Percentiles rank a stretch among this genome's conserved stretches.
Evolutionary conservation across 2,797 vertebrate species (phyloP).

Genomic region (Poecilia picta): DNA sequence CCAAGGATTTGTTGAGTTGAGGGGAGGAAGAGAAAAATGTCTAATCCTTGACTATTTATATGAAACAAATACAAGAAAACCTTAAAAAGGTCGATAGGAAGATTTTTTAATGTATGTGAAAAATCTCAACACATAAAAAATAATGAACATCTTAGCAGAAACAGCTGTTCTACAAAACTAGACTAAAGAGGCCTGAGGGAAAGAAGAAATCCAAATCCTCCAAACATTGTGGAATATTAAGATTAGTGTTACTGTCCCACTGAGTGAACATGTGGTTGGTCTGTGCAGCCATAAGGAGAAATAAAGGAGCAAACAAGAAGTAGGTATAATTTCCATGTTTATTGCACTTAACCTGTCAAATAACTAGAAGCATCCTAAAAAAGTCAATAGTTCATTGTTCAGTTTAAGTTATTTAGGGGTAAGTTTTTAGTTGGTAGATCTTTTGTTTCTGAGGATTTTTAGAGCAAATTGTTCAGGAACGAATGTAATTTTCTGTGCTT

Average conservation of each 20-base stretch:
- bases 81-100: neutral
- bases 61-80: slow-evolving; percentile 12
- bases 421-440: neutral
- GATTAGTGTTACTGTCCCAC: slow-evolving; percentile 15
- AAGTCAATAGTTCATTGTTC: neutral
- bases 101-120: neutral
- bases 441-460: neutral
- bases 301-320: neutral
- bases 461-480: neutral
- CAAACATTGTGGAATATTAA: slow-evolving; percentile 34
- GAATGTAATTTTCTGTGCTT: neutral
- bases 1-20: neutral
- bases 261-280: neutral
- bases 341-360: neutral
- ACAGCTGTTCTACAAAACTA: slow-evolving; percentile 2
- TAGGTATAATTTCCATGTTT: neutral
- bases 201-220: neutral
- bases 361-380: neutral
- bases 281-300: neutral
- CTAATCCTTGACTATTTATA: slow-evolving; percentile 3
- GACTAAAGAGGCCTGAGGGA: neutral
- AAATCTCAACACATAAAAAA: slow-evolving; percentile 16
- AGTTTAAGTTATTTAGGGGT: neutral
- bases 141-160: slow-evolving; percentile 14
- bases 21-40: slow-evolving; percentile 6